phyloP scores from a whole-genome alignment of 2,888 invertebrate genomes.

The Dynastes tityus region DNA sequence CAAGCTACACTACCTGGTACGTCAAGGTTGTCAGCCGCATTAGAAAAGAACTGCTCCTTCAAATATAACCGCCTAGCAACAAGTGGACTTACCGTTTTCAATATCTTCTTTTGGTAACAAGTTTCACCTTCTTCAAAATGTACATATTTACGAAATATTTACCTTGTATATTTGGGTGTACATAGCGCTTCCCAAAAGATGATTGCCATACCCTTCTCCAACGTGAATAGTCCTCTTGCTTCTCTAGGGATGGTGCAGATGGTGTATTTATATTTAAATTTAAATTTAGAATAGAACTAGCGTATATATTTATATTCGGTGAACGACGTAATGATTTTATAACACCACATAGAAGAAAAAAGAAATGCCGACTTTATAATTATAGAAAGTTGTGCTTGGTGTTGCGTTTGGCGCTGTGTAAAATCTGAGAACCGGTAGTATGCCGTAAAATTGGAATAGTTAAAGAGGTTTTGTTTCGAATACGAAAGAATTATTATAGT shows the following conservation, averaged over 20 bases:
- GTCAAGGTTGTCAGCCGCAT: conserved; percentile 30
- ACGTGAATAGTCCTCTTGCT: not conserved
- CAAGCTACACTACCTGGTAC: conserved; percentile 31
- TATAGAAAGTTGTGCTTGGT: conserved; percentile 4
- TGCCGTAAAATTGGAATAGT: not conserved
- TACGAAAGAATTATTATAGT: too few relatives aligned
- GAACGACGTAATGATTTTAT: not conserved
- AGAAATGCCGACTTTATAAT: not conserved
- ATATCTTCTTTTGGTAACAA: conserved; percentile 5
- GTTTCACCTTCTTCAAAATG: conserved; percentile 12
- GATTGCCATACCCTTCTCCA: not conserved
- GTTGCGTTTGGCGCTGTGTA: too few relatives aligned
- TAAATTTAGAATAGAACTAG: conserved; percentile 5
- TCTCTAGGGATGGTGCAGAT: too few relatives aligned
- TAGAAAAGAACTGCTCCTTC: conserved; percentile 34
- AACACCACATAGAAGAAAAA: not conserved
- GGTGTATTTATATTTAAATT: not conserved
- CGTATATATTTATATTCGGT: not conserved
- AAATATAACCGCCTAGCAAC: conserved; percentile 12
- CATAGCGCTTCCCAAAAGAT: too few relatives aligned
- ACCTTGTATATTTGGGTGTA: too few relatives aligned
- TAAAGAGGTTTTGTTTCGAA: too few relatives aligned
- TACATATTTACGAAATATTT: not conserved
- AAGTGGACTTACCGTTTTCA: not conserved
- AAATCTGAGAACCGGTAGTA: not conserved